Evolutionary conservation across 2,113 vertebrate genomes (phyloP).

Genomic region (Chlorocebus sabaeus): DNA sequence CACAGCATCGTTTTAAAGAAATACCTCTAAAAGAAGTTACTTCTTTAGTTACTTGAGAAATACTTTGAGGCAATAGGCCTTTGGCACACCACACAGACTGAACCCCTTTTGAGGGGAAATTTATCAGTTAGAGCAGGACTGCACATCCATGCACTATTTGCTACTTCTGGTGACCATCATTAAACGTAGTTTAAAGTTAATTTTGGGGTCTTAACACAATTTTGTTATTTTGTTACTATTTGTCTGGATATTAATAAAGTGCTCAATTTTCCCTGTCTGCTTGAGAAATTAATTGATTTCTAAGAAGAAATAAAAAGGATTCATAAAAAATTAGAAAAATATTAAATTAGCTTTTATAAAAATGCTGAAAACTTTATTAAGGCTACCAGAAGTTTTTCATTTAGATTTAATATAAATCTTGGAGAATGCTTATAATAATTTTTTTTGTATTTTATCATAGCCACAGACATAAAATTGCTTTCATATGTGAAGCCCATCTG

Average conservation of each 20-base stretch:
- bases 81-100: not conserved
- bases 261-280: not conserved
- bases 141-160: not conserved
- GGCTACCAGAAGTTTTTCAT: not conserved
- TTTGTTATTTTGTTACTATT: slow-evolving; percentile 21
- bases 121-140: not conserved
- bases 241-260: not conserved
- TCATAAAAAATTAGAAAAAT: not conserved
- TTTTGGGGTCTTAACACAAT: not conserved
- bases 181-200: not conserved
- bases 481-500: not conserved
- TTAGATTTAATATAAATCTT: slow-evolving; percentile 11
- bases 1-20: not conserved
- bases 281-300: slow-evolving; percentile 34
- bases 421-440: not conserved
- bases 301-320: not conserved
- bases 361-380: slow-evolving; percentile 20
- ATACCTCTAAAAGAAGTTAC: not conserved
- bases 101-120: not conserved
- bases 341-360: slow-evolving; percentile 9
- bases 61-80: not conserved
- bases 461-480: not conserved
- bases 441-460: not conserved
- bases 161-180: not conserved
- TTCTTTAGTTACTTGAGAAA: not conserved